Base-by-base conservation (phyloP, 2,113 vertebrate genomes). In the Cromileptes altivelis region DNA sequence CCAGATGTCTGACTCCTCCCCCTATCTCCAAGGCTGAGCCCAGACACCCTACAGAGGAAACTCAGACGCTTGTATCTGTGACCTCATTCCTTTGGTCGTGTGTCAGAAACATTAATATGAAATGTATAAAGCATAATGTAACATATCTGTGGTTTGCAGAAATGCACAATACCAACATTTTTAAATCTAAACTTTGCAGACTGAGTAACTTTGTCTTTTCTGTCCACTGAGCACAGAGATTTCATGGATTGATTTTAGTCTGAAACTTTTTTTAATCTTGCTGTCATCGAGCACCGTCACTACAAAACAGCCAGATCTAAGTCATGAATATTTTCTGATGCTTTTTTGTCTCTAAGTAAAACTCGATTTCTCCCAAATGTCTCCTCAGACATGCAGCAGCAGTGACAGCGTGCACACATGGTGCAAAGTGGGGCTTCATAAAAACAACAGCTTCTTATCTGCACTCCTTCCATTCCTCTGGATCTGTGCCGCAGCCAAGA, bases 361-460 rank as follows among this genome's bases (percentile, higher is more conserved):
- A 23, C 10, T 10, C 0, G 3, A 56, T 17, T 33, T 23, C 12
- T 30, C 33, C 45, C 27, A 10, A 62, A 52, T 11, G n/a, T 49
- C 40, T 27, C 4, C 17, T 62, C 55, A 62, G 23, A 70, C 42
- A 10, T 4, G 60, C 40, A 74, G 78, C 52, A 40, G 27, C 13
- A 8, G 4, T 25, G 69, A 9, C 69, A 49, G 52, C 6, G 49
- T 55, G 55, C 14, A 3, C 64, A 42, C 52, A 40, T 14, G 25
- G 25, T 61, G 57, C 55, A 12, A 62, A 30, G 53, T 30, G 12
- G n/a, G 56, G 69, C 49, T 17, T 49, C 57, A 57, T 14, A 69
- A 69, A 60, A 81, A 69, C 21, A 77, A 80, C 40, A 61, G 14
- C 65, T 40, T 47, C 25, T 71, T 55, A 58, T 82, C 70, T 55